Base-by-base conservation (phyloP, 1,140 invertebrate species). In the Cydia pomonella region DNA sequence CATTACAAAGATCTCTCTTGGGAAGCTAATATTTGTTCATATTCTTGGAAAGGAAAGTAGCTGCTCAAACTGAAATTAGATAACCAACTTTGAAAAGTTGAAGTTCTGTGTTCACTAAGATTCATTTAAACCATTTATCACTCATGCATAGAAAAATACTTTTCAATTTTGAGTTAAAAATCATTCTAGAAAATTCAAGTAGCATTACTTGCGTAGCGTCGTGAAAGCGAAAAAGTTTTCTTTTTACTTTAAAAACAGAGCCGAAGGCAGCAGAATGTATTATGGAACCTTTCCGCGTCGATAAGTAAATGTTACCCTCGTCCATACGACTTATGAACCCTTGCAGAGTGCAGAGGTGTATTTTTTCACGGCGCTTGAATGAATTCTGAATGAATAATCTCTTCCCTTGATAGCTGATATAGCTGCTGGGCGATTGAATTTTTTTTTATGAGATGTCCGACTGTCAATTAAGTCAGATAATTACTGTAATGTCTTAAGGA, bases 271-370 rank as follows among this genome's bases (percentile, higher is more conserved):
- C 78, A 73, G 81, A 87, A 88, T 87, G 83, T 87, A 88, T 86
- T 82, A 89, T 80, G 78, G 81, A 80, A 84, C 84, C 85, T 87
- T 89, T 87, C 82, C 86, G 80, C 84, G 84, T 85, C 87, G 84
- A 88, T 88, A 90, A 90, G 88, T 86, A 86, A 90, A 88, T 86
- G 84, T 84, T 86, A 84, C 84, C 86, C 85, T 84, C 86, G 85
- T 87, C 84, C 77, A 76, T 66, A 66, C 76, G 80, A 87, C 81
- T 84, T 86, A 85, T 85, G 83, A 85, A 83, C 83, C 81, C 83
- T 83, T 79, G 72, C 69, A 77, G 77, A 81, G 82, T 77, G 79
- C 78, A 79, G 78, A 82, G 82, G 77, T 78, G 78, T 83, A 79
- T 83, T 83, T 84, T 86, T 81, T 77, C 76, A 47, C 47, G 73